Evolutionary conservation across 1,140 invertebrate species (phyloP).

Genomic region (Calosoma granatense): DNA sequence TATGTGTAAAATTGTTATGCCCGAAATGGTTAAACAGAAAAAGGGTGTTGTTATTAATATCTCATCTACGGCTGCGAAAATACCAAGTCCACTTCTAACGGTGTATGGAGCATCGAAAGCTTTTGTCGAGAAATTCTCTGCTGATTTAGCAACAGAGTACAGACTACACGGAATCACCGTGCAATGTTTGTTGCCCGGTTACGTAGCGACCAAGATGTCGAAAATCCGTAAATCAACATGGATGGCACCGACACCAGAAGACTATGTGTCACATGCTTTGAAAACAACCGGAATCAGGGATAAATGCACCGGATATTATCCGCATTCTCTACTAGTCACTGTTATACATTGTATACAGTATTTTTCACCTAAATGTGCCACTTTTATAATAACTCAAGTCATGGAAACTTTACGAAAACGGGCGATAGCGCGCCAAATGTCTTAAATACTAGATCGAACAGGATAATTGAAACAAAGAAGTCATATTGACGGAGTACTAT

Average conservation of each 20-base stretch:
- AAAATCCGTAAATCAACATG: slow-evolving; percentile 69
- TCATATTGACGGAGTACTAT: too few species aligned
- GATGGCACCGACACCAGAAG: slow-evolving; percentile 66
- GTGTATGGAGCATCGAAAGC: slow-evolving; percentile 87
- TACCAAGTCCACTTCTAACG: slow-evolving; percentile 72
- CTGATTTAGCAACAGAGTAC: slow-evolving; percentile 72
- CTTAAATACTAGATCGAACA: too few species aligned
- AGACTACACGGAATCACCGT: slow-evolving; percentile 64
- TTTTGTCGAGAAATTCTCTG: slow-evolving; percentile 77
- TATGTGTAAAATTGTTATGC: slow-evolving; percentile 78
- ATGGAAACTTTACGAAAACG: slow-evolving; percentile 49
- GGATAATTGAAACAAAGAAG: too few species aligned
- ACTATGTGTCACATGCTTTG: slow-evolving; percentile 67
- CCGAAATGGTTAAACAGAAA: slow-evolving; percentile 74
- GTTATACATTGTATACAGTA: slow-evolving; percentile 38
- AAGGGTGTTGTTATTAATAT: slow-evolving; percentile 89
- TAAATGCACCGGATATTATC: slow-evolving; percentile 67
- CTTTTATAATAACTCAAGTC: slow-evolving; percentile 47
- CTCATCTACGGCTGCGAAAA: slow-evolving; percentile 70
- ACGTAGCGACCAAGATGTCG: slow-evolving; percentile 89
- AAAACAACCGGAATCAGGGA: slow-evolving; percentile 63
- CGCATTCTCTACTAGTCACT: slow-evolving; percentile 56
- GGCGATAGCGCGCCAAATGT: slow-evolving; percentile 29
- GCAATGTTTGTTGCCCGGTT: slow-evolving; percentile 78
- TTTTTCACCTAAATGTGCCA: slow-evolving; percentile 40